Base-by-base conservation (phyloP, 1,140 invertebrate species). In the Drosophila setifemur region DNA sequence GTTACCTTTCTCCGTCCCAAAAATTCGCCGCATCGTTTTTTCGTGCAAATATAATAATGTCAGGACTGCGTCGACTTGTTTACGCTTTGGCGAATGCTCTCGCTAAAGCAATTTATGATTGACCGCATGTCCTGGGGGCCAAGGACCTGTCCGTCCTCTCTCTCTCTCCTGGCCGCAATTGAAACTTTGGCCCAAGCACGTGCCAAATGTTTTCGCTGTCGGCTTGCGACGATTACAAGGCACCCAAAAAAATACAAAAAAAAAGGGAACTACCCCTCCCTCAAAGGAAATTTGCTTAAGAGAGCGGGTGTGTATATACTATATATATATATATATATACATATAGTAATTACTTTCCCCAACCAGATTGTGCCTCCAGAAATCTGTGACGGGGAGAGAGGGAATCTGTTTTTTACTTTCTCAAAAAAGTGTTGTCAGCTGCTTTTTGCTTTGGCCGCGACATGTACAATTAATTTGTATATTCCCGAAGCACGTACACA, bases 41-140 rank as follows among this genome's bases (percentile, higher is more conserved):
- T 66, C 54, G 67, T 55, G 74, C 43, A 75, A 85, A 86, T 79
- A 85, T 86, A 86, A 85, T 81, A 85, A 85, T 81, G 81, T 73
- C 71, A 75, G 81, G 67, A 60, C 67, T 50, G 68, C 75, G 67
- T 71, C 57, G 79, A 85, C 79, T 85, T 85, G 75, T 86, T 85
- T 85, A 85, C 67, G 75, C 79, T 75, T 79, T 81, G 48, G 49
- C 69, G 67, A 69, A 57, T 75, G 81, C 71, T 86, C 81, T 73
- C 31, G 67, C 50, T 45, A 40, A 52, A 57, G 73, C 55, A 86
- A 85, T 85, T 85, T 85, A 85, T 86, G 74, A 86, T 86, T 85
- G 79, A 85, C 54, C 79, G 60, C 73, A 78, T 73, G 63, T 64
- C 47, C 42, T 66, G 44, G 67, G 53, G 37, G 44, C 52, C 52